phyloP scores from a whole-genome alignment of 2,113 vertebrate genomes.

The Amphilophus citrinellus region DNA sequence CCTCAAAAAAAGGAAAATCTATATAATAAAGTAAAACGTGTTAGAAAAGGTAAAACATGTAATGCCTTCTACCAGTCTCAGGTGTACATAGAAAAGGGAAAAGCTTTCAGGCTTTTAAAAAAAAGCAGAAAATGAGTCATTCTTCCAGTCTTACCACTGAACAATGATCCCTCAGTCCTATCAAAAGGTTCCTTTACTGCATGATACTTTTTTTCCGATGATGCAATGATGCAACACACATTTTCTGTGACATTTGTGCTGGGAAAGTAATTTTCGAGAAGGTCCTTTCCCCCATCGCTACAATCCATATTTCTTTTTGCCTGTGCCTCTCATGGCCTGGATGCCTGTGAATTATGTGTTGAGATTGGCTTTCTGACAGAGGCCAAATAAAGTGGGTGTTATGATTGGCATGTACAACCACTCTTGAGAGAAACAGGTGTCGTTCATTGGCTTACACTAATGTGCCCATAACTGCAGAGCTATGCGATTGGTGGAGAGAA shows the following conservation, averaged over 20 bases:
- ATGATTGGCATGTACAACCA: conserved; percentile 70
- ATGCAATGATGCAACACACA: conserved; percentile 68
- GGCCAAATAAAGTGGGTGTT: conserved; percentile 76
- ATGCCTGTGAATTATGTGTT: conserved; percentile 67
- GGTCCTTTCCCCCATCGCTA: conserved; percentile 30
- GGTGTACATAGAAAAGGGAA: conserved; percentile 31
- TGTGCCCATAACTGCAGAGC: conserved; percentile 62
- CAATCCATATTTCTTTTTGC: conserved; percentile 67
- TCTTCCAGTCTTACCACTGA: conserved; percentile 54
- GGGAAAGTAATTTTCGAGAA: conserved; percentile 65
- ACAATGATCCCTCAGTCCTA: conserved; percentile 72
- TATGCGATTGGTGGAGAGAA: conserved; percentile 64
- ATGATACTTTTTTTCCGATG: conserved; percentile 61
- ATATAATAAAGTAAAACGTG: neutral
- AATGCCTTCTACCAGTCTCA: conserved; percentile 9
- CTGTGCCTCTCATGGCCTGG: conserved; percentile 44
- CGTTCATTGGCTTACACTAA: conserved; percentile 71
- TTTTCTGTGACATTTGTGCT: conserved; percentile 59
- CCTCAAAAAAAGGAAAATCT: neutral
- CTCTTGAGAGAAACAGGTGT: conserved; percentile 70
- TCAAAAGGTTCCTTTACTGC: conserved; percentile 56
- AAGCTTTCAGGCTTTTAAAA: conserved; percentile 52
- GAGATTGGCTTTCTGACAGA: conserved; percentile 67
- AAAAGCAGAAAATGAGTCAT: conserved; percentile 60
- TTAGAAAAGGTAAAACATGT: neutral